Evolutionary conservation across 2,888 invertebrate genomes (phyloP), one percentile per base, ranked within the genome.

Genomic region (Melinaea menophilus): DNA sequence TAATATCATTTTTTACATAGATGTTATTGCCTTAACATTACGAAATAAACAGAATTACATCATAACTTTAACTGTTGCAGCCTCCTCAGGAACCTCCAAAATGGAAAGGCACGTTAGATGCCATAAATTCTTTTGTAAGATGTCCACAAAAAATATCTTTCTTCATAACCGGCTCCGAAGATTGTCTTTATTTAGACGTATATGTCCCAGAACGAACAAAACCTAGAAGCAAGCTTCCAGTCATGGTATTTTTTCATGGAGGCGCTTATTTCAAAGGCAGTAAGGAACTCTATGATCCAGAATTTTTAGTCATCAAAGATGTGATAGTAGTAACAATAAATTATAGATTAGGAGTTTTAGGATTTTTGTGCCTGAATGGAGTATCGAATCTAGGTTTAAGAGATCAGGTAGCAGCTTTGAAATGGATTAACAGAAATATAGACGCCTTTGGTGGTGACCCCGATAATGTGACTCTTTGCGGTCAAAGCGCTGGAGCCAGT

Each of bases 221-320:
- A 2, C 69, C 74, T 2, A 69, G 67, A 0, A 64, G 68, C 35
- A 77, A 63, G 1, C 75, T 88, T 0, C 88, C 90, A 0, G 89
- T 90, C 2, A 73, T 90, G 33, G 80, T 89, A 2, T 90, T 81
- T 75, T 71, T 90, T 34, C 90, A 90, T 65, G 90, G 90, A 0
- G 90, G 90, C 46, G 88, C 80, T 0, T 90, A 86, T 64, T 90
- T 84, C 70, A 85, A 85, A 70, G 90, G 90, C 47, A 81, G 80
- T 62, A 88, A 88, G 69, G 81, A 82, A 69, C 78, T 88, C 12
- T 90, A 89, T 63, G 84, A 89, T 58, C 86, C 89, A 5, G 81
- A 87, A 69, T 88, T 82, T 72, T 79, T 90, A 64, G 86, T 90
- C 74, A 72, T 73, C 4, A 87, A 86, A 56, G 81, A 83, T 63